Base-by-base conservation (phyloP, 2,888 invertebrate genomes). In the Epistrophe eligans region DNA sequence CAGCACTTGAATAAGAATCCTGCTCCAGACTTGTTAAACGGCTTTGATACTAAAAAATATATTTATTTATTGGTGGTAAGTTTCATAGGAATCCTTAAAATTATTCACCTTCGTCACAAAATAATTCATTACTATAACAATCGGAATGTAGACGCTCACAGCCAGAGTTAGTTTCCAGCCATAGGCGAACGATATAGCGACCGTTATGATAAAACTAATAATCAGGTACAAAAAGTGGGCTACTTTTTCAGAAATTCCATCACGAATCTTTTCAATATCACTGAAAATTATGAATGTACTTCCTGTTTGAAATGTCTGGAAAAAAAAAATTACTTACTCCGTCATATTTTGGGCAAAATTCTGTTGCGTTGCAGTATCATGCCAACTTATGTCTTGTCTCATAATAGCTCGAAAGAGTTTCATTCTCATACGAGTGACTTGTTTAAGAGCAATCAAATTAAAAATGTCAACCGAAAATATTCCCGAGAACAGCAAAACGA, bases 151-250 rank as follows among this genome's bases (percentile, higher is more conserved):
- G 7, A 96, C 95, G 88, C 98, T 93, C 70, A 97, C 96, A 58
- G 97, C 96, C 40, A 97, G 92, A 0, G 98, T 97, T 66, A 98
- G 93, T 91, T 97, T 95, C 98, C 98, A 98, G 62, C 98, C 97
- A 91, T 96, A 96, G 0, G 94, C 93, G 91, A 98, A 95, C 0
- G 97, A 97, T 73, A 97, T 95, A 95, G 94, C 91, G 94, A 94
- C 91, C 94, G 94, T 92, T 95, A 97, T 91, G 17, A 93, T 85
- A 64, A 92, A 92, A 0, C 92, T 91, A 19, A 92, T 89, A 10
- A 93, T 88, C 50, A 92, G 79, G 91, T 96, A 96, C 0, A 96
- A 93, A 90, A 97, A 95, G 91, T 96, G 95, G 0, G 96, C 95
- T 15, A 97, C 94, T 93, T 98, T 98, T 92, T 97, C 97, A 0